These are phyloP conservation scores for Scatophagus argus DNA, from an alignment of 2,113 vertebrate genomes.

Conservation along the genomic window DNA sequence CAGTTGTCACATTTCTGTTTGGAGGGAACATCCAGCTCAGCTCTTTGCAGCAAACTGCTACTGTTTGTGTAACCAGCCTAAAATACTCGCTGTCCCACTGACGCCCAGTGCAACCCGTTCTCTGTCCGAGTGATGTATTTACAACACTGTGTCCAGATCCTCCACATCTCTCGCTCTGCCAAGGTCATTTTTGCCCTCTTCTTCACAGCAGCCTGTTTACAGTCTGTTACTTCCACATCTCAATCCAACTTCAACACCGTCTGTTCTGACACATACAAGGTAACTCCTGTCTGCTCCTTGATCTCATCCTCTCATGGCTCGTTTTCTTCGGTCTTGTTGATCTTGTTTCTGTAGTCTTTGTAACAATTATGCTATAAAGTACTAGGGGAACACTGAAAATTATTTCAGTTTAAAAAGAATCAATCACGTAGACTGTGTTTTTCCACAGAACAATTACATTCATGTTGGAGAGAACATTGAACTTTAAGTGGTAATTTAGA, in stretches of 20 bases:
- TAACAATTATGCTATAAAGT: not conserved
- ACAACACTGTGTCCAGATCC: constrained; percentile 32
- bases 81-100: constrained; percentile 58
- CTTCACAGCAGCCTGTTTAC: constrained; percentile 52
- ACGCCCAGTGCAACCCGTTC: constrained; percentile 46
- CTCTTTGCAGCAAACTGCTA: constrained; percentile 48
- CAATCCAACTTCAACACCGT: constrained; percentile 46
- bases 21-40: constrained; percentile 61
- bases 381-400: not conserved
- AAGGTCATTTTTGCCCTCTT: constrained; percentile 63
- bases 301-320: constrained; percentile 39
- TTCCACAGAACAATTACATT: not conserved
- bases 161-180: constrained; percentile 25
- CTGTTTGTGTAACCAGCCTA: constrained; percentile 11
- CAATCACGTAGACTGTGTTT: not conserved
- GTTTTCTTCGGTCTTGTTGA: constrained; percentile 17
- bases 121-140: constrained; percentile 36
- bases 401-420: not conserved
- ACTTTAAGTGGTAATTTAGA: not conserved
- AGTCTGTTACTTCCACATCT: constrained; percentile 59
- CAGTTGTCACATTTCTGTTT: constrained; percentile 24
- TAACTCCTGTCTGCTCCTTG: constrained; percentile 47
- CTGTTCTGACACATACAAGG: constrained; percentile 30
- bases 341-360: not conserved
- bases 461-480: not conserved